Conservation (phyloP, 2,888 invertebrate genomes). For the Mellilla xanthometata region DNA sequence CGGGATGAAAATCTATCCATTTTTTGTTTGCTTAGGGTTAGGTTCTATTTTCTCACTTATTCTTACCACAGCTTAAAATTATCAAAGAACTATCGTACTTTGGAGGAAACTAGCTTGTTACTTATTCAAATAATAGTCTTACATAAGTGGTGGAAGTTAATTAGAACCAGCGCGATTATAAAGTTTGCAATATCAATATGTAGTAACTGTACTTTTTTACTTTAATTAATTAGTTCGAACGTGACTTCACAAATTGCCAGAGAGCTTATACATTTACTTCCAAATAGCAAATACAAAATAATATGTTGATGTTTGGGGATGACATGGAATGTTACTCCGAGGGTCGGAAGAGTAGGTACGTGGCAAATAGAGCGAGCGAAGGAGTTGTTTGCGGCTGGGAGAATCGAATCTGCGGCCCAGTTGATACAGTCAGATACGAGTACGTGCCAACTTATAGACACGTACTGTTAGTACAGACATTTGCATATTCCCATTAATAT, state of each 20-base stretch:
- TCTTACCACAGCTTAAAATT: no score
- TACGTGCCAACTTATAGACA: no score
- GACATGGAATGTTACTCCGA: slow-evolving; percentile 35
- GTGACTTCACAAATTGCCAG: slow-evolving; percentile 14
- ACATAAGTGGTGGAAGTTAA: no score
- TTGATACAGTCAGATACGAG: background rate
- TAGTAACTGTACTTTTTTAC: slow-evolving; percentile 6
- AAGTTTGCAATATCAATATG: background rate
- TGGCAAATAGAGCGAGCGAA: slow-evolving; percentile 54
- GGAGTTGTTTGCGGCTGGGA: slow-evolving; percentile 54
- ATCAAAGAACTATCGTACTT: no score
- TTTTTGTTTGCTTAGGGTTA: no score
- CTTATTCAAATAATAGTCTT: no score
- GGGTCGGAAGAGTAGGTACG: slow-evolving; percentile 36
- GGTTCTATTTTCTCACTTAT: no score
- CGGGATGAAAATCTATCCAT: no score
- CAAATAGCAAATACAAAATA: background rate
- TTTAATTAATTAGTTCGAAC: slow-evolving; percentile 14
- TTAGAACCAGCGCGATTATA: no score
- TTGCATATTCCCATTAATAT: no score
- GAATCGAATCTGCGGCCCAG: slow-evolving; percentile 38
- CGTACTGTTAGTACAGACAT: no score
- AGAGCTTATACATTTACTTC: slow-evolving; percentile 7
- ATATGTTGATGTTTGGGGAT: slow-evolving; percentile 27
- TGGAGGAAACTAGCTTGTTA: no score